Evolutionary conservation across 53 echinoderm and acorn worm species (phyloP), one percentile per base, ranked within the genome.

Genomic region (Paelopatides confundens): DNA sequence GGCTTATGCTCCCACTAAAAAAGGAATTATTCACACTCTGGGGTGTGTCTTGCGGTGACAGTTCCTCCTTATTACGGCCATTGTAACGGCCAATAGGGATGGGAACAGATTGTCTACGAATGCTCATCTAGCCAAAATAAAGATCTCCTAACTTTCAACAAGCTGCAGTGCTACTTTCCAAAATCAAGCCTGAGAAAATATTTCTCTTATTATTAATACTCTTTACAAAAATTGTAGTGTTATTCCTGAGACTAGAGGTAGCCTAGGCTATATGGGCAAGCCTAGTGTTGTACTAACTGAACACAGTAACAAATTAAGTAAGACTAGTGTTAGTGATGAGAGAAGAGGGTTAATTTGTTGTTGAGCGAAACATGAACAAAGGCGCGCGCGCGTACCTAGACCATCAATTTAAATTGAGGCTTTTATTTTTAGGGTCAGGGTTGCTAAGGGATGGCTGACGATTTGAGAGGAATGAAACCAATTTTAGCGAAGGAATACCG

Each of bases 71-170:
- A 67, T 79, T 93, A 87, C 88, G 93, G 93, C 93, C 95, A 92
- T 92, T 90, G 62, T 92, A 35, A 23, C n/a, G 86, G 93, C 79
- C 79, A 27, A 97, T 95, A 89, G 93, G 95, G 89, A 97, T 97
- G 53, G 97, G 97, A 65, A 88, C 64, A 85, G 97, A 95, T 35
- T 90, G 86, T 83, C 84, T 83, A 27, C 86, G 93, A 82, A 95
- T 87, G 89, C 86, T 93, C 95, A 93, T 95, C 65, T 83, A 83
- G 83, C 79, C 28, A 79, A 31, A 13, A 18, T 2, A 18, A 58
- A 23, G 21, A 58, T 58, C 2, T n/a, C 58, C 58, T 58, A 18
- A 58, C 26, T 58, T 58, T 23, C n/a, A n/a, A n/a, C n/a, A n/a
- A n/a, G n/a, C n/a, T 58, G 58, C 58, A 58, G 21, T 18, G 18